Evolutionary conservation across 2,113 vertebrate genomes (phyloP), one percentile per base, ranked within the genome.

Genomic region (Penelope pileata): DNA sequence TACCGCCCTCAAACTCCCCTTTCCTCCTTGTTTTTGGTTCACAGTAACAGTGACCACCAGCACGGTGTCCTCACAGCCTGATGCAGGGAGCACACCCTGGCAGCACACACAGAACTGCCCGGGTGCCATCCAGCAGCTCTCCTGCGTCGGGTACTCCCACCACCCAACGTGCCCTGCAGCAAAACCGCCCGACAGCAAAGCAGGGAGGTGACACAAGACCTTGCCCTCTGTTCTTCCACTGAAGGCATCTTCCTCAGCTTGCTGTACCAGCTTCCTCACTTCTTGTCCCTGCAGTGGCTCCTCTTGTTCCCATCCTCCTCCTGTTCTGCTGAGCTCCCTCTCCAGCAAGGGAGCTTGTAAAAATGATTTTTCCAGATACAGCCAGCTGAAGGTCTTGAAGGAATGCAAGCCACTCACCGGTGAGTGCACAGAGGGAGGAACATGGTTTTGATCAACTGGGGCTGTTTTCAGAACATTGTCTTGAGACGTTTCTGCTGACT

Each of bases 401-500:
- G 12, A 73, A 83, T 73, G 40, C 48, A 90, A 91, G 87, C 89
- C 53, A 88, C 51, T 72, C 48, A 48, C 68, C 88, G 88, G 63
- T 60, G n/a, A 68, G 51, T 9, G 43, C 13, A 73, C 50, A 85
- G 23, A 60, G 43, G 47, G 30, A 86, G 8, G 59, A 89, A 86
- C 88, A 62, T 83, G 79, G 34, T 38, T 95, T 76, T 67, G 85
- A 94, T 86, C 82, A 83, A 12, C 36, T 14, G 54, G 60, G 76
- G 59, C 32, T 84, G 88, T 73, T 56, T 81, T 74, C 72, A 58
- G 72, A 64, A 73, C 17, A 16, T 78, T 60, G 29, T 74, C 64
- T 88, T 10, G 0, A 93, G 54, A 91, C 34, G 38, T 70, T 90
- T 76, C 70, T 83, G 50, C 69, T 66, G 73, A 74, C 34, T 90